A percentile compares a stretch with the other conserved stretches of the same genome.
These are phyloP conservation scores for Microtus pennsylvanicus DNA, from an alignment of 2,113 vertebrate genomes.

Conservation along the genomic window DNA sequence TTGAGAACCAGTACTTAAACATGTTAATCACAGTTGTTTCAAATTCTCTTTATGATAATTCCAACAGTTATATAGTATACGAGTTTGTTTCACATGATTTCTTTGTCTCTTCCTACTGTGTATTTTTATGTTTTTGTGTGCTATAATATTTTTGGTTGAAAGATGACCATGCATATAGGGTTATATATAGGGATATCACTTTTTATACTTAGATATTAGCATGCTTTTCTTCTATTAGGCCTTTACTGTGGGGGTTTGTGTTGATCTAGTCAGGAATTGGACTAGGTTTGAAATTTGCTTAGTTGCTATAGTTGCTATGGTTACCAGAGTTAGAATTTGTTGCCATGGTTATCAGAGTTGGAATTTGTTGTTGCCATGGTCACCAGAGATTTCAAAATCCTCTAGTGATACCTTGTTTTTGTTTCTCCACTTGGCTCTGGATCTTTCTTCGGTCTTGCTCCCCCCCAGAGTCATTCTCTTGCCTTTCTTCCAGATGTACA, in stretches of 20 bases:
- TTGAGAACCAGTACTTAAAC: conserved; percentile 52
- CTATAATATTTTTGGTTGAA: conserved; percentile 42
- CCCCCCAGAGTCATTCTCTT: background rate
- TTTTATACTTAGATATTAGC: conserved; percentile 50
- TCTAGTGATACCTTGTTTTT: conserved; percentile 72
- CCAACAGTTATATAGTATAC: background rate
- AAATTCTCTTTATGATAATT: conserved; percentile 56
- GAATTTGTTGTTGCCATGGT: conserved; percentile 70
- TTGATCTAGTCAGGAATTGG: conserved; percentile 64
- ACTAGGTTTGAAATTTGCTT: conserved; percentile 72
- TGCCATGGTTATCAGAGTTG: conserved; percentile 76
- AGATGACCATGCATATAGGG: background rate
- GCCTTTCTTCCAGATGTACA: conserved; percentile 32
- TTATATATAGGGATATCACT: background rate
- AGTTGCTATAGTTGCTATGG: conserved; percentile 70
- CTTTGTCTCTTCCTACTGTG: conserved; percentile 36
- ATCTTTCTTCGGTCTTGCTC: conserved; percentile 64
- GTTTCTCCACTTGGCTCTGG: conserved; percentile 59
- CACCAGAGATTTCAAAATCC: conserved; percentile 69
- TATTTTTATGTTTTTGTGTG: conserved; percentile 20
- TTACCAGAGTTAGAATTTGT: conserved; percentile 73
- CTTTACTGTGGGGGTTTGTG: conserved; percentile 56
- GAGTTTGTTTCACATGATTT: conserved; percentile 42
- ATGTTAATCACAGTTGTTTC: conserved; percentile 58
- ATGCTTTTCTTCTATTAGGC: conserved; percentile 45